Conservation (phyloP, 2,797 vertebrate species). For the Acrossocheilus fasciatus region DNA sequence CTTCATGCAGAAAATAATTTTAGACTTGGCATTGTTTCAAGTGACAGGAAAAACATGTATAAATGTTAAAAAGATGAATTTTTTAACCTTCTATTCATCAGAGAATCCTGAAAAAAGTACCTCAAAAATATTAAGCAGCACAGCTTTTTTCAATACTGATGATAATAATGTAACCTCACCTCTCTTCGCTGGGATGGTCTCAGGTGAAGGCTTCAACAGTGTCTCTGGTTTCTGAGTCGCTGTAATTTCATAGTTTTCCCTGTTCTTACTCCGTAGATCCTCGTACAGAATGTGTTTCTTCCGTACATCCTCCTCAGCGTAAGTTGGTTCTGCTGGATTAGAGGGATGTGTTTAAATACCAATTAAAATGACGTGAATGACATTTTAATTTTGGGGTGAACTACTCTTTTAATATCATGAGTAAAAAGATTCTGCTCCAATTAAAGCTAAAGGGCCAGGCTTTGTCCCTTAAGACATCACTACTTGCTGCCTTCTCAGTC, state of each 20-base stretch:
- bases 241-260: constrained; percentile 87
- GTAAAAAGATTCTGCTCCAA: too few relatives aligned
- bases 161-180: constrained; percentile 71
- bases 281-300: constrained; percentile 85
- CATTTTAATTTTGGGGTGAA: not conserved
- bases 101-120: not conserved
- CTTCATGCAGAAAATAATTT: not conserved
- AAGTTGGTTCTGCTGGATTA: constrained; percentile 69
- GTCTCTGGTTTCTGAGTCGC: constrained; percentile 84
- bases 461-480: too few relatives aligned
- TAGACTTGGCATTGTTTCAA: not conserved
- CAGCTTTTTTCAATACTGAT: not conserved
- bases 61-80: too few relatives aligned
- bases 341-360: not conserved
- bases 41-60: not conserved
- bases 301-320: constrained; percentile 49
- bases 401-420: too few relatives aligned
- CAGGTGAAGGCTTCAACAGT: constrained; percentile 70
- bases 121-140: not conserved
- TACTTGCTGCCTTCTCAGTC: too few relatives aligned
- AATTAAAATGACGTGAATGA: not conserved
- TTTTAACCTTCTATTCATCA: not conserved
- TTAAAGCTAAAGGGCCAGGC: too few relatives aligned
- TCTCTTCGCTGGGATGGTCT: constrained; percentile 73
- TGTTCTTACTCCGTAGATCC: constrained; percentile 89